phyloP scores from a whole-genome alignment of 2,113 vertebrate species.

The Alosa alosa region DNA sequence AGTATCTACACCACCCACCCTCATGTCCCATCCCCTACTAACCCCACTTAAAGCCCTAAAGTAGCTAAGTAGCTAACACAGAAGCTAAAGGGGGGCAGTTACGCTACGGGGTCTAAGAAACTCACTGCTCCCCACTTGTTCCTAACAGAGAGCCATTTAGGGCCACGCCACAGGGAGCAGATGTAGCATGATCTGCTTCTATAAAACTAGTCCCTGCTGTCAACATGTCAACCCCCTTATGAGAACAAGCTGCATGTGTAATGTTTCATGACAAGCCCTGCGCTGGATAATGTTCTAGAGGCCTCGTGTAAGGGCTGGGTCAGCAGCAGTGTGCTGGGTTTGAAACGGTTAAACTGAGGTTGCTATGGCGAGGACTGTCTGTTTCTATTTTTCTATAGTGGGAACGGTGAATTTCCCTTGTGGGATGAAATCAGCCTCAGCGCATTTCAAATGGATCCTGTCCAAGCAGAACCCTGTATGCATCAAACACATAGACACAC shows the following conservation, averaged over 20 bases:
- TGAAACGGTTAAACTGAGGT: not conserved
- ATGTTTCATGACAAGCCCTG: not conserved
- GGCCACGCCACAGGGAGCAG: not conserved
- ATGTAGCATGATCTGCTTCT: not conserved
- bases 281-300: not conserved
- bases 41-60: not conserved
- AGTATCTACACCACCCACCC: not conserved
- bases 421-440: not conserved
- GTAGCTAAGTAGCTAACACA: not conserved
- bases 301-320: not conserved
- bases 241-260: not conserved
- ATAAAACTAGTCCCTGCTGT: not conserved
- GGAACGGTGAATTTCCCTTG: not conserved
- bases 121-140: not conserved
- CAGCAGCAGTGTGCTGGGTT: not conserved
- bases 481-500: not conserved
- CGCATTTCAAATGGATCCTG: not conserved
- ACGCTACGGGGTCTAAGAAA: not conserved
- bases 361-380: not conserved
- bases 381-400: not conserved
- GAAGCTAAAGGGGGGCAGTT: not conserved
- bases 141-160: not conserved
- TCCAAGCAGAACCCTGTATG: not conserved
- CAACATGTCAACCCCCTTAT: not conserved
- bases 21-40: no score